These are phyloP conservation scores for Octodon degus DNA, from an alignment of 2,113 vertebrate genomes.

Conservation along the genomic window DNA sequence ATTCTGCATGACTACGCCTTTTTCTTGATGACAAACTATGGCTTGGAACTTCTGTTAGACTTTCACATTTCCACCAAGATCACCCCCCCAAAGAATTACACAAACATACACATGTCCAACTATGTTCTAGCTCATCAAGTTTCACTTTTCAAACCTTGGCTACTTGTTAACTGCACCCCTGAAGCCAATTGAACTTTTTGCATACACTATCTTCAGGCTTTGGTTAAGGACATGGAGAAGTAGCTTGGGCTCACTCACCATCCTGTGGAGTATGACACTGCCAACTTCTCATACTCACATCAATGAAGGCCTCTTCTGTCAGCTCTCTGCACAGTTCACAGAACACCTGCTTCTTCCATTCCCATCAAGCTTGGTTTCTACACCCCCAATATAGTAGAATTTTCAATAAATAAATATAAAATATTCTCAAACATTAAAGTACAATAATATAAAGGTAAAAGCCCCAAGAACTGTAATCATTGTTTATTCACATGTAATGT, in stretches of 20 bases:
- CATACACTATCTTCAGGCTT: neutral
- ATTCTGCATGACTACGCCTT: neutral
- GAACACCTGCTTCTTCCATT: neutral
- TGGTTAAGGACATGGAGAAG: neutral
- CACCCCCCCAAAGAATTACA: neutral
- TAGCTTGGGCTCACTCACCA: neutral
- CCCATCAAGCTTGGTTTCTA: neutral
- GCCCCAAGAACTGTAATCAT: neutral
- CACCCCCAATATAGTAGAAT: neutral
- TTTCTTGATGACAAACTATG: constrained; percentile 14
- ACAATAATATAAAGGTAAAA: neutral
- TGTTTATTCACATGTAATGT: neutral
- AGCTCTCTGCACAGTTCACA: neutral
- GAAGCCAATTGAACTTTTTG: neutral
- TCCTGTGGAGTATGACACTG: neutral
- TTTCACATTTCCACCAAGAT: neutral
- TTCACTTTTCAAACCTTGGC: neutral
- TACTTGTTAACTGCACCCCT: neutral
- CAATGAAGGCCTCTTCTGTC: neutral
- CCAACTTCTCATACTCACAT: constrained; percentile 1
- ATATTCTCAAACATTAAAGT: neutral
- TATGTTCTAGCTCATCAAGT: neutral
- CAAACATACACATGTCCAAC: neutral
- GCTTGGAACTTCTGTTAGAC: neutral
- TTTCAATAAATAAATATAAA: neutral